phyloP scores from a whole-genome alignment of 1,140 invertebrate genomes.

The Drosophila melanica region DNA sequence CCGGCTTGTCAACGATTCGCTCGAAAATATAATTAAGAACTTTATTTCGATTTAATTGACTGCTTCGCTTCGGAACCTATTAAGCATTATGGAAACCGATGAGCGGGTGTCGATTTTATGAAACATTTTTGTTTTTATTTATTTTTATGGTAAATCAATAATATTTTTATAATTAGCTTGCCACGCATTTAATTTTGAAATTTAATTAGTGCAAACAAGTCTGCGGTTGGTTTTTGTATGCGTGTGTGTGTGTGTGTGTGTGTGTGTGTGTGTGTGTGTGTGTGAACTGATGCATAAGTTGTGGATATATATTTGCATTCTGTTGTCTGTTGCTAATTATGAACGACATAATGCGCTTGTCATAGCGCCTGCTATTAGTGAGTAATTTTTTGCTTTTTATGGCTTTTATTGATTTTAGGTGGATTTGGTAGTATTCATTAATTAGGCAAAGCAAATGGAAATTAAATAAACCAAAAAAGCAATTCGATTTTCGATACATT shows the following conservation, averaged over 20 bases:
- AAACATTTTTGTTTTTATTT: background rate
- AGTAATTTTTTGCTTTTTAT: constrained; percentile 28
- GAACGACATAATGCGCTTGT: constrained; percentile 50
- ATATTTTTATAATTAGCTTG: constrained; percentile 71
- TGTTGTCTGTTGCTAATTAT: constrained; percentile 35
- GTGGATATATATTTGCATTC: constrained; percentile 8
- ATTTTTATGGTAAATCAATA: constrained; percentile 18
- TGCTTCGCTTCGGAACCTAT: constrained; percentile 43
- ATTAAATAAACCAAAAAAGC: too few species aligned
- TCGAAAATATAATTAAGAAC: constrained; percentile 71
- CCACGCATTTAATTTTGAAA: constrained; percentile 67
- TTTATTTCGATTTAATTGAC: constrained; percentile 63
- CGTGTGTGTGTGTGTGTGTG: background rate
- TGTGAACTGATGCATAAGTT: background rate
- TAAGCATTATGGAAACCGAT: constrained; percentile 37
- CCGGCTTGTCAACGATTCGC: background rate
- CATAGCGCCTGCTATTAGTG: constrained; percentile 29
- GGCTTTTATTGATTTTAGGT: constrained; percentile 27
- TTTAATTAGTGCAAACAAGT: constrained; percentile 77
- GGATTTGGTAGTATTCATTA: constrained; percentile 7
- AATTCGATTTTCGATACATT: background rate
- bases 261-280: background rate
- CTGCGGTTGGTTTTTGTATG: constrained; percentile 63
- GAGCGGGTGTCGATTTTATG: background rate
- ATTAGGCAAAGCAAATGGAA: background rate